Base-by-base conservation (phyloP, 2,888 invertebrate genomes). In the Aleiodes testaceus region DNA sequence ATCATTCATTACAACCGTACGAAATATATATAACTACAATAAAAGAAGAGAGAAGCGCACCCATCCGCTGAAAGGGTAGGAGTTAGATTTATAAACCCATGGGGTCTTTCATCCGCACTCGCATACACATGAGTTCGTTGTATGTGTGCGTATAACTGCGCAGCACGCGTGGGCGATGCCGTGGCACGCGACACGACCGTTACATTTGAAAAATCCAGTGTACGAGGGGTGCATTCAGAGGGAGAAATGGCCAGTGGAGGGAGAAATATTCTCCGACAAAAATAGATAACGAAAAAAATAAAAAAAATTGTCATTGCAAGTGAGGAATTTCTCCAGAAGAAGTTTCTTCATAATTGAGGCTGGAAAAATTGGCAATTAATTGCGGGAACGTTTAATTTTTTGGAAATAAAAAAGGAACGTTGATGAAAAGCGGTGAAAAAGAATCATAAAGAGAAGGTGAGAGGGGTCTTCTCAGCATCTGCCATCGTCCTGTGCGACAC, bases 101-200 rank as follows among this genome's bases (percentile, higher is more conserved):
- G 45, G 61, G 55, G 52, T 66, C 53, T 66, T 66, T 66, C 53
- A 52, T 44, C 20, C 66, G 71, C 72, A 74, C 72, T 75, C 74
- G 74, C 69, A 71, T 73, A 73, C 61, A 63, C 66, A 47, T 59
- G 53, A 68, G 61, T 72, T 73, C 45, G 64, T 61, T 16, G 52
- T 26, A 16, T 44, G 63, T 63, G 66, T 70, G 66, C 66, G 68
- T 53, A 50, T 45, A 61, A 50, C 47, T 52, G 68, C 44, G 66
- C 73, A 82, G 84, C 83, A 83, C 86, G 86, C 86, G 87, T 86
- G 86, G 86, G 86, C 86, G 87, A 86, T 84, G 86, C 85, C 85
- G 80, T 80, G 87, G 87, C 87, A 87, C 87, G 87, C 87, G 87
- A 87, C 87, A 87, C 82, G 86, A 87, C 87, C 87, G 87, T 87